Base-by-base conservation (phyloP, 2,888 invertebrate species). In the Anaspis maculata region DNA sequence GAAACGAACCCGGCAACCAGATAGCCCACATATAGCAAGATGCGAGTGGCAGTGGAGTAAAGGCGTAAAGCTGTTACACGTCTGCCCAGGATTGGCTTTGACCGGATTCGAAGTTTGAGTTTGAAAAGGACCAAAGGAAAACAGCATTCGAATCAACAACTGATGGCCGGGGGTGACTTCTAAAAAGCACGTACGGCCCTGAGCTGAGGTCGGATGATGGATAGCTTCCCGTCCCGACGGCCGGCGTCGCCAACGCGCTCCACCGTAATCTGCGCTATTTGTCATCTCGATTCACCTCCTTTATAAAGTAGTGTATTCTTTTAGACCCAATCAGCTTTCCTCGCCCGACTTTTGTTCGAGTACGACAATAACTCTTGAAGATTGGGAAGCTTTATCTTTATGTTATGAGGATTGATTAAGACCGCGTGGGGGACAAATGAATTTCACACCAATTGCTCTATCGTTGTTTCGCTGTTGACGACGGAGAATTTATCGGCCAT, bases 381-480 rank as follows among this genome's bases (percentile, higher is more conserved):
- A 61, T 61, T 57, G 57, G 52, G 57, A 54, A 52, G 52, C 55
- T 57, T 57, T 59, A 58, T 61, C 61, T 62, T 59, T 57, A 53
- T 59, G 56, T 59, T 59, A 59, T 59, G 58, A 59, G 61, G 59
- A 62, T 62, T 64, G 64, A 64, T 64, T 64, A 62, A 61, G 57
- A 55, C 56, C 54, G 46, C 49, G 51, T 49, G n/a, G 58, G 59
- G 61, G 55, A 55, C 59, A 58, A 60, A 61, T 61, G 61, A 62
- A 61, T 62, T 62, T 62, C 60, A 61, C 62, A 61, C 62, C 61
- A 58, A 62, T 61, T 61, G 59, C 57, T 49, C 54, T 51, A 57
- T 60, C 57, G 58, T 56, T 59, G 56, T 57, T 57, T 56, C 53
- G 55, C 48, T 54, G 52, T 56, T 55, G 52, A 49, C n/a, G n/a